A percentile compares a stretch with the other conserved stretches of the same genome.
Conservation (phyloP, 2,113 vertebrate species). For the Toxotes chatareus region DNA sequence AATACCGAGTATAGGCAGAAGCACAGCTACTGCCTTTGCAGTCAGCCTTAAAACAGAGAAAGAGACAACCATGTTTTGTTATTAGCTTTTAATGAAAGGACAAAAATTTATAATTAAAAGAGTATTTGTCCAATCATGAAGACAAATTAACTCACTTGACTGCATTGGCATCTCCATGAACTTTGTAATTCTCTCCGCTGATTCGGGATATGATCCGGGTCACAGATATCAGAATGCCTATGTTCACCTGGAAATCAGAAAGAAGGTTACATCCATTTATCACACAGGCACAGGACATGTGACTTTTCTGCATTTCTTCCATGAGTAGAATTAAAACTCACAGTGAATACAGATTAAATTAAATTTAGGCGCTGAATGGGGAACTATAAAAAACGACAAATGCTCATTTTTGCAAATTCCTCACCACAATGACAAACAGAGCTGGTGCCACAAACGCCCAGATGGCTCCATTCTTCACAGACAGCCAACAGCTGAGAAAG, state of each 20-base stretch:
- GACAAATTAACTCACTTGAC: slow-evolving; percentile 89
- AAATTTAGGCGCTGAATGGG: not conserved
- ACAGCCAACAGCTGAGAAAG: slow-evolving; percentile 93
- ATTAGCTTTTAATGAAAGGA: not conserved
- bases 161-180: slow-evolving; percentile 91
- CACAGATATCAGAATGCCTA: slow-evolving; percentile 93
- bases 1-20: slow-evolving; percentile 95
- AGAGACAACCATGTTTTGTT: slow-evolving; percentile 1
- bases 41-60: slow-evolving; percentile 86
- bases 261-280: not conserved
- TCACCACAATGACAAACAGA: slow-evolving; percentile 93
- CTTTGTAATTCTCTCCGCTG: slow-evolving; percentile 94
- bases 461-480: slow-evolving; percentile 90
- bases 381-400: not conserved
- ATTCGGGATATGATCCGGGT: slow-evolving; percentile 97
- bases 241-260: slow-evolving; percentile 89
- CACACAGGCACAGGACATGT: not conserved
- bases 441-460: slow-evolving; percentile 99
- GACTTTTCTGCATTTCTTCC: not conserved
- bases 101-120: not conserved
- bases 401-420: slow-evolving; percentile 46
- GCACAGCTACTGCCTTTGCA: slow-evolving; percentile 93
- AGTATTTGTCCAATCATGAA: not conserved
- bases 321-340: not conserved
- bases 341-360: not conserved